Evolutionary conservation across 1,140 invertebrate species (phyloP).

Genomic region (Sitobion miscanthi): DNA sequence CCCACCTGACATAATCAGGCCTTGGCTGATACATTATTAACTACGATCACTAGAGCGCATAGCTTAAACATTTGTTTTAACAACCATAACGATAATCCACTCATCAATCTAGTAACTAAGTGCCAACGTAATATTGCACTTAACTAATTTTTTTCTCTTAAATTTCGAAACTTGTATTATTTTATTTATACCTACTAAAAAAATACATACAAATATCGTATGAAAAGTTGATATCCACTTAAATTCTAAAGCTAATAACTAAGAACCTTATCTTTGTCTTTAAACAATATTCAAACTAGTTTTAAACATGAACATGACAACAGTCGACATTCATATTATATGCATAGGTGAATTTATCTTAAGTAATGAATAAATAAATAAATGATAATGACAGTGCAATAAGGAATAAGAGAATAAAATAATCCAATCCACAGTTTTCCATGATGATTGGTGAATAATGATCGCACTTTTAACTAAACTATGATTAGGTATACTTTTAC

Average conservation of each 20-base stretch:
- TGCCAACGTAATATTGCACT: constrained; percentile 11
- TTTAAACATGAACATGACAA: background rate
- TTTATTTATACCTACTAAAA: background rate
- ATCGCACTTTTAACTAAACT: background rate
- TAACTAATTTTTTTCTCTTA: background rate
- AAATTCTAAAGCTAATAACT: background rate
- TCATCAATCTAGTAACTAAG: background rate
- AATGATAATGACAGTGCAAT: background rate
- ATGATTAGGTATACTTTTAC: background rate
- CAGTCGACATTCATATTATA: background rate
- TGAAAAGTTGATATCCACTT: background rate
- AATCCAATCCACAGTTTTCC: background rate
- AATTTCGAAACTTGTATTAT: background rate
- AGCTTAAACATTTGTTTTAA: constrained; percentile 25
- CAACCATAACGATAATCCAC: constrained; percentile 25
- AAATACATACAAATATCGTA: background rate
- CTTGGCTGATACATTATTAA: constrained; percentile 32
- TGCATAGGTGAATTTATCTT: background rate
- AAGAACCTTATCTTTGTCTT: background rate
- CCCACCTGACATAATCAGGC: constrained; percentile 33
- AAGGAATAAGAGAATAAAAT: background rate
- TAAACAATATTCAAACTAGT: background rate
- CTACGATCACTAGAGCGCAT: constrained; percentile 6
- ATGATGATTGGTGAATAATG: background rate
- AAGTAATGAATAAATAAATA: constrained; percentile 5